A percentile compares a stretch with the other conserved stretches of the same genome.
Conservation (phyloP, 2,113 vertebrate species). For the Podarcis muralis region DNA sequence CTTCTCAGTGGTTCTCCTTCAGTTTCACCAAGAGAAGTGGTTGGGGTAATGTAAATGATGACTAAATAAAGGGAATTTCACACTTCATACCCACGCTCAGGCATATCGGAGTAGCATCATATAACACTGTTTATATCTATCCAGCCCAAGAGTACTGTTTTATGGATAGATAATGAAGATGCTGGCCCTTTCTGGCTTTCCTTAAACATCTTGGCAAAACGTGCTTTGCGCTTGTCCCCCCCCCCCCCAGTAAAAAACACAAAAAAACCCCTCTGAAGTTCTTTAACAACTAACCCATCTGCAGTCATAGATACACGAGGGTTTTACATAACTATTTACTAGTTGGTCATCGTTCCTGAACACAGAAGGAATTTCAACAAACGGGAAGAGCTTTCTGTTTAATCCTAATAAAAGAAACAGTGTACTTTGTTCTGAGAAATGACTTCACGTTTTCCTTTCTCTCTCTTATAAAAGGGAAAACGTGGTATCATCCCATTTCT, state of each 20-base stretch:
- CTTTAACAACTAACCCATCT: constrained; percentile 6
- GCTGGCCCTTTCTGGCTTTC: neutral
- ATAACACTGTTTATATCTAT: too few species aligned
- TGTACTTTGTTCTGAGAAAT: neutral
- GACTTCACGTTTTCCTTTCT: too few species aligned
- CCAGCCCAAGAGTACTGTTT: neutral
- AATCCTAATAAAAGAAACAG: neutral
- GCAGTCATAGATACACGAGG: neutral
- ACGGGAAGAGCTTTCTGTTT: neutral
- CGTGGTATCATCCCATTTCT: neutral
- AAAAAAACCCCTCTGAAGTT: neutral
- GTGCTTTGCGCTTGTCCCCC: neutral
- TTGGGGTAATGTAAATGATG: neutral
- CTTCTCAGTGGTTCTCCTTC: neutral
- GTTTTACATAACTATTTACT: neutral
- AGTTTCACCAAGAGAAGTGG: neutral
- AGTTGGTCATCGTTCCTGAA: neutral
- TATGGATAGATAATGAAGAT: neutral
- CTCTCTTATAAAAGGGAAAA: neutral
- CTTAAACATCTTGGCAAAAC: neutral
- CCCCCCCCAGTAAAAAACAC: too few species aligned
- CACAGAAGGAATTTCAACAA: neutral
- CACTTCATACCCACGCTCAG: neutral
- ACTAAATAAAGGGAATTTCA: constrained; percentile 27
- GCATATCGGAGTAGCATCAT: too few species aligned